phyloP scores from a whole-genome alignment of 2,888 invertebrate species.

The Atrina japonica region DNA sequence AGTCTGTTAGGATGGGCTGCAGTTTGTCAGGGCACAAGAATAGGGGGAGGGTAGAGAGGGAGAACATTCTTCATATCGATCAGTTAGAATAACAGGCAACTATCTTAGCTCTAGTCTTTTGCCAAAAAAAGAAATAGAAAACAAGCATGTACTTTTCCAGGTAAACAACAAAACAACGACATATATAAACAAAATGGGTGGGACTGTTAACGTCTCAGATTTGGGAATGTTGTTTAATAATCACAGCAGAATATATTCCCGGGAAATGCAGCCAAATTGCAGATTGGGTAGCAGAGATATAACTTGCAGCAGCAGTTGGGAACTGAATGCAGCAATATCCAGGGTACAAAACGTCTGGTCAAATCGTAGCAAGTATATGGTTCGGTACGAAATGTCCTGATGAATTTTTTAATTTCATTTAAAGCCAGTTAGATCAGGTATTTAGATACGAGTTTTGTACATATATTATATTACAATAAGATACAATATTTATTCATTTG shows the following conservation, averaged over 20 bases:
- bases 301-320: constrained; percentile 10
- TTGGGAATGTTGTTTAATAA: constrained; percentile 9
- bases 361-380: no score
- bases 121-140: no score
- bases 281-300: constrained; percentile 6
- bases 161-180: neutral
- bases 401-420: no score
- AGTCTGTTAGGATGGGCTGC: constrained; percentile 12
- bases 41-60: constrained; percentile 11
- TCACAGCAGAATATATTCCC: constrained; percentile 11
- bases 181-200: constrained; percentile 26
- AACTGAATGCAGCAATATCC: constrained; percentile 9
- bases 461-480: no score
- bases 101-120: no score
- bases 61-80: constrained; percentile 24
- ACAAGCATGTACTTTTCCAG: no score
- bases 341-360: no score
- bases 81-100: constrained; percentile 15
- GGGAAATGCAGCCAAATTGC: neutral
- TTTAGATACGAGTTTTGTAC: no score
- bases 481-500: no score
- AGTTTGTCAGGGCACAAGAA: constrained; percentile 3
- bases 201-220: neutral
- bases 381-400: no score
- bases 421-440: no score